phyloP scores from a whole-genome alignment of 2,797 vertebrate species.

The Poeciliopsis gracilis region DNA sequence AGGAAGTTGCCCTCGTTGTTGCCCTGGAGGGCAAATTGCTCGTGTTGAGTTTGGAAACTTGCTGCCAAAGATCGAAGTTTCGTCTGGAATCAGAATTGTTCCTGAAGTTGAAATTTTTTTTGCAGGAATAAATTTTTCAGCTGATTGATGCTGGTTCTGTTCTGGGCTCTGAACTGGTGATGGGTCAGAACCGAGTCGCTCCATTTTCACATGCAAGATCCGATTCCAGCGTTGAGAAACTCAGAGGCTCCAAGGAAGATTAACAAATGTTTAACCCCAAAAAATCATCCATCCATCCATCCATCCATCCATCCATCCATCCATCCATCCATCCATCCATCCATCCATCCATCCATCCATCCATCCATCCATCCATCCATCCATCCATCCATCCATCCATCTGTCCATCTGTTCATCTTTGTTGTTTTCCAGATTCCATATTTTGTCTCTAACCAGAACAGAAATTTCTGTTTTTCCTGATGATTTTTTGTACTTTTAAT shows the following conservation, averaged over 20 bases:
- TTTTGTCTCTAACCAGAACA: neutral
- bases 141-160: neutral
- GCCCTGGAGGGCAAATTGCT: conserved; percentile 4
- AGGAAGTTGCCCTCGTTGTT: conserved; percentile 54
- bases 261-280: too few relatives aligned
- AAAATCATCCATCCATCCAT: neutral
- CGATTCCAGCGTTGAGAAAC: neutral
- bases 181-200: neutral
- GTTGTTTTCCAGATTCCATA: neutral
- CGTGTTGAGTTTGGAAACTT: neutral
- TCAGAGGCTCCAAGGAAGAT: neutral
- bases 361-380: too few relatives aligned
- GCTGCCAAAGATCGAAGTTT: neutral
- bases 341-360: neutral
- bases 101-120: too few relatives aligned
- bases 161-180: neutral
- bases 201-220: neutral
- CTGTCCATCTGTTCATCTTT: neutral
- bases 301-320: too few relatives aligned
- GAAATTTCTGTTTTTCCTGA: neutral
- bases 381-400: neutral
- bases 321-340: neutral
- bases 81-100: neutral
- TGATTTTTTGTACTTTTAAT: neutral
- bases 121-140: neutral